Conservation (phyloP, 1,140 invertebrate species). For the Ladona fulva region DNA sequence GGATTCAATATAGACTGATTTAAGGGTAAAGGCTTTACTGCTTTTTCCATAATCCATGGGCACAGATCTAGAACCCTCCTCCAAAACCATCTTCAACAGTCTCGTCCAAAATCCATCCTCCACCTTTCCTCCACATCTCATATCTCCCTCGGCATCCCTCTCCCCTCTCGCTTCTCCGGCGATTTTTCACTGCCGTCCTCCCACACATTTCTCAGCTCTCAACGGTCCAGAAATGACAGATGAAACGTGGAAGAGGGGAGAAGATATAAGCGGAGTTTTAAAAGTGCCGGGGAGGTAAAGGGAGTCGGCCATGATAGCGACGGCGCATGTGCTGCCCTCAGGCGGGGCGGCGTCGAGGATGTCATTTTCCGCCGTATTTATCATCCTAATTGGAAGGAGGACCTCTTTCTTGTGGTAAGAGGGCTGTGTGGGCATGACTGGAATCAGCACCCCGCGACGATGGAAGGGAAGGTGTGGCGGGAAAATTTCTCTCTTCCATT, state of each 20-base stretch:
- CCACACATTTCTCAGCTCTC: neutral
- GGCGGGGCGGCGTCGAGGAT: neutral
- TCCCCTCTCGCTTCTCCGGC: neutral
- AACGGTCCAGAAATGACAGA: slow-evolving; percentile 8
- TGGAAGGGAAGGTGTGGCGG: neutral
- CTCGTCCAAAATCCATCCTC: neutral
- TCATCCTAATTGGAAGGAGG: neutral
- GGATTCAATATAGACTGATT: no score
- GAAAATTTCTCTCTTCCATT: no score
- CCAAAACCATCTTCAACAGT: neutral
- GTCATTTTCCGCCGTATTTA: slow-evolving; percentile 2
- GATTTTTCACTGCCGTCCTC: neutral
- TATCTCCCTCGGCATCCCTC: neutral
- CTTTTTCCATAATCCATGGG: no score
- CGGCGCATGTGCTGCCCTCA: neutral
- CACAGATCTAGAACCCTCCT: no score
- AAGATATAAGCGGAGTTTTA: slow-evolving; percentile 1
- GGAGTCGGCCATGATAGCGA: neutral
- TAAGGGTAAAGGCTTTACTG: no score
- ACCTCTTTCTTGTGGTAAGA: neutral
- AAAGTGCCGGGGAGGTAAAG: neutral
- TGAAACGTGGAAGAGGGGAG: neutral
- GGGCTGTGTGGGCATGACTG: neutral
- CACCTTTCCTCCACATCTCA: neutral
- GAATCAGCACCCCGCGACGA: neutral